phyloP scores from a whole-genome alignment of 2,888 invertebrate genomes.

The Volucella bombylans region DNA sequence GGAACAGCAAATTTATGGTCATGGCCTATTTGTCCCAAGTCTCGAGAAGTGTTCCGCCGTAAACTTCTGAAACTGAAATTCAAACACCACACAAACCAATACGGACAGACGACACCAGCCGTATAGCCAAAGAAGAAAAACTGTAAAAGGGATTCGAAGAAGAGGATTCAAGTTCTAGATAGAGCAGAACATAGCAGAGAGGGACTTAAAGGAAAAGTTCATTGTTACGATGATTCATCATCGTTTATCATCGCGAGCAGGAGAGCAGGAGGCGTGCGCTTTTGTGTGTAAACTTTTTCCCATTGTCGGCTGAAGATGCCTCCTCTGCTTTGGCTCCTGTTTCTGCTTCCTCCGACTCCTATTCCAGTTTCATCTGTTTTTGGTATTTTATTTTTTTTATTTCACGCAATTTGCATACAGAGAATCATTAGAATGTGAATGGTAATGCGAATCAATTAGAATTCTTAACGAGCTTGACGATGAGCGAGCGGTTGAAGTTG shows the following conservation, averaged over 20 bases:
- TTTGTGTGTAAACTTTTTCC: constrained; percentile 61
- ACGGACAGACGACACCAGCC: neutral
- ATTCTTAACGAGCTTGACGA: constrained; percentile 60
- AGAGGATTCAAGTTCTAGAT: neutral
- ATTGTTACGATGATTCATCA: constrained; percentile 71
- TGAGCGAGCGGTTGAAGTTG: constrained; percentile 1
- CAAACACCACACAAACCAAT: neutral
- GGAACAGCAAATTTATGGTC: constrained; percentile 63
- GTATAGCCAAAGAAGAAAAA: constrained; percentile 32
- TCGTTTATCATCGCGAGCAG: constrained; percentile 62
- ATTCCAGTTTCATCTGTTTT: neutral
- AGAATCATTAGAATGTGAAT: constrained; percentile 73
- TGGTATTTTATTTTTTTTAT: constrained; percentile 24
- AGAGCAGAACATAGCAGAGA: neutral
- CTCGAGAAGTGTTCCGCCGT: constrained; percentile 10
- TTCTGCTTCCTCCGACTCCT: neutral
- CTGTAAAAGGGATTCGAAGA: constrained; percentile 51
- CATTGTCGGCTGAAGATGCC: constrained; percentile 27
- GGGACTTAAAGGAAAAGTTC: constrained; percentile 61
- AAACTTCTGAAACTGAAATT: neutral
- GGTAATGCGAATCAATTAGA: constrained; percentile 72
- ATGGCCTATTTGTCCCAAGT: constrained; percentile 57
- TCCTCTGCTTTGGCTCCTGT: neutral
- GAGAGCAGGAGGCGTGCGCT: constrained; percentile 48
- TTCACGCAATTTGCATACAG: constrained; percentile 64